Evolutionary conservation across 2,888 invertebrate genomes (phyloP), one percentile per base, ranked within the genome.

Genomic region (Acanthosoma haemorrhoidale): DNA sequence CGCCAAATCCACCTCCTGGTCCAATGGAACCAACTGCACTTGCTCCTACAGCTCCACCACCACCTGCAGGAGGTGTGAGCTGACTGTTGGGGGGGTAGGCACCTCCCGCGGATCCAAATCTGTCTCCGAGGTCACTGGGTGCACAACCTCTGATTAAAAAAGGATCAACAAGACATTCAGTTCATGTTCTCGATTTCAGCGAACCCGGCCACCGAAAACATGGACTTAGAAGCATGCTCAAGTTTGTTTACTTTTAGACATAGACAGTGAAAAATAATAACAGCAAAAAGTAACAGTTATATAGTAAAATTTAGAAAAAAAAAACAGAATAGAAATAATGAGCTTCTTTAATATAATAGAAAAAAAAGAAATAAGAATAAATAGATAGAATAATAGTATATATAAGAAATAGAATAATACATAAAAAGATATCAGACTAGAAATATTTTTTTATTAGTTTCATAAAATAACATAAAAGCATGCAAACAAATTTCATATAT

Each of bases 1-100:
- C 15, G 9, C 74, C 74, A 61, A 67, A 73, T 15, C 74, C 74
- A n/a, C 74, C 74, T 59, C 68, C 68, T 4, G 74, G 72, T 25
- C 69, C 69, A 16, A 72, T 67, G 21, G 34, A 57, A 29, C 72
- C 72, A 21, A 38, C 29, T 5, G 72, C 69, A 21, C 61, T 38
- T n/a, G 72, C 60, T 5, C 63, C 57, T 9, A 43, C 72, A 15
- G 39, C 13, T 21, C 25, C 25, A 2, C 29, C 25, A 1, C 29
- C 29, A 29, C 41, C 31, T 16, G 39, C 41, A 13, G 38, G n/a
- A 16, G 57, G 60, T 6, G 5, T n/a, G 8, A 16, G 18, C 11
- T 15, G 15, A 41, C 61, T 38, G 8, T 8, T 13, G 21, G 34
- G 5, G 29, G 51, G 38, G n/a, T 2, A 36, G 15, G 13, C 31